Evolutionary conservation across 2,113 vertebrate genomes (phyloP).

Genomic region (Bubo bubo): DNA sequence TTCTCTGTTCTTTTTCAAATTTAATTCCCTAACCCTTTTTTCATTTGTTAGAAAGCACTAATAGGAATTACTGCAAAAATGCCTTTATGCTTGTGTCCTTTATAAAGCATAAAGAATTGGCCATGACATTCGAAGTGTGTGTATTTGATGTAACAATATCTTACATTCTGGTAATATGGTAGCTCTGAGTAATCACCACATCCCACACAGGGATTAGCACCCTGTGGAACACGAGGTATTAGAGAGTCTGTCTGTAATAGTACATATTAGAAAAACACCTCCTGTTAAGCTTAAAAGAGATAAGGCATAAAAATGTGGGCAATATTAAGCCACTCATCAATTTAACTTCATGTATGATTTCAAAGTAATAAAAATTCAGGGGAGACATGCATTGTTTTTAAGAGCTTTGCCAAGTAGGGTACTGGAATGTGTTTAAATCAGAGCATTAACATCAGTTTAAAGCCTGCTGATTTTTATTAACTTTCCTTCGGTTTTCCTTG

Average conservation of each 20-base stretch:
- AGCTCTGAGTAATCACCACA: constrained; percentile 1
- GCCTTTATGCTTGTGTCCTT: not conserved
- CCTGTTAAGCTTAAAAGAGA: not conserved
- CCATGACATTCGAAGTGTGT: not conserved
- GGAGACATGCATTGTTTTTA: not conserved
- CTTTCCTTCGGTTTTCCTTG: not conserved
- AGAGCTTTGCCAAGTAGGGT: not conserved
- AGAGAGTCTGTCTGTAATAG: not conserved
- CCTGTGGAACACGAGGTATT: not conserved
- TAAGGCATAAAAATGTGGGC: not conserved
- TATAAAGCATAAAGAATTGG: not conserved
- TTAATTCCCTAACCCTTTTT: not conserved
- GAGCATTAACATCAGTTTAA: not conserved
- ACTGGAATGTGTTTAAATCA: not conserved
- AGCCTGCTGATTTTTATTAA: not conserved
- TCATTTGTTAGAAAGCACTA: not conserved
- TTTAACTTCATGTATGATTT: not conserved
- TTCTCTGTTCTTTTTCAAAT: not conserved
- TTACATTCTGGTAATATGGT: constrained; percentile 3
- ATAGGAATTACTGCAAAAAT: not conserved
- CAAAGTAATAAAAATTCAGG: not conserved
- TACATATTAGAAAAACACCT: not conserved
- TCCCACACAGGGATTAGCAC: constrained; percentile 10
- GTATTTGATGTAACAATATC: not conserved
- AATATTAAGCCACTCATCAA: not conserved